phyloP scores from a whole-genome alignment of 2,113 vertebrate species.

The Dasypus novemcinctus region DNA sequence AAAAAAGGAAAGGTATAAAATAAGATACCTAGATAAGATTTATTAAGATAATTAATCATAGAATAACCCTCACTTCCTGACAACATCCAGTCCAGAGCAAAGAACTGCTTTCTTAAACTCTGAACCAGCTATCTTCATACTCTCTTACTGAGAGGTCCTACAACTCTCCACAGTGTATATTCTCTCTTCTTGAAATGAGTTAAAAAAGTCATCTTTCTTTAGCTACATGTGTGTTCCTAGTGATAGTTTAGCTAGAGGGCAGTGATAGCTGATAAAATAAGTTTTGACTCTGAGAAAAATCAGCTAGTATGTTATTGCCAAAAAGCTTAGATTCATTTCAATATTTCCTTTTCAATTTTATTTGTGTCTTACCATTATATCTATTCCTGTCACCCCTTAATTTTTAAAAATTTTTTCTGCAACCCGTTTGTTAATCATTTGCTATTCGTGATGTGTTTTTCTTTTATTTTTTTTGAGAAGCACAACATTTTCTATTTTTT shows the following conservation, averaged over 20 bases:
- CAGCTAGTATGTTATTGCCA: background rate
- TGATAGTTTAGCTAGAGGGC: background rate
- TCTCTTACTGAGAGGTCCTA: background rate
- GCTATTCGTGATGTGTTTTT: background rate
- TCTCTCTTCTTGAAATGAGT: background rate
- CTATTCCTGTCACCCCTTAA: background rate
- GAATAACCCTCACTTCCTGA: no score
- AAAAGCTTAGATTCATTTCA: background rate
- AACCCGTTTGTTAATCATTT: background rate
- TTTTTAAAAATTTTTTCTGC: background rate
- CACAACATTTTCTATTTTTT: background rate
- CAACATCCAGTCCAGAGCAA: background rate
- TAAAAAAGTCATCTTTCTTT: background rate
- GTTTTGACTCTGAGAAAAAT: background rate
- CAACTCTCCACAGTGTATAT: background rate
- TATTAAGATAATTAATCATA: no score
- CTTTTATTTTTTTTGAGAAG: background rate
- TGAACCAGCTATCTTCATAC: background rate
- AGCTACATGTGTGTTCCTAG: background rate
- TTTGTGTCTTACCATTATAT: background rate
- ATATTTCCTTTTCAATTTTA: background rate
- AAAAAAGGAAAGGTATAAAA: no score
- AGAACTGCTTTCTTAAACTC: background rate
- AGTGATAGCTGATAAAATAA: background rate
- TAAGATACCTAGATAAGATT: background rate